Evolutionary conservation across 1,140 invertebrate species (phyloP).

Genomic region (Bombus pyrosoma): DNA sequence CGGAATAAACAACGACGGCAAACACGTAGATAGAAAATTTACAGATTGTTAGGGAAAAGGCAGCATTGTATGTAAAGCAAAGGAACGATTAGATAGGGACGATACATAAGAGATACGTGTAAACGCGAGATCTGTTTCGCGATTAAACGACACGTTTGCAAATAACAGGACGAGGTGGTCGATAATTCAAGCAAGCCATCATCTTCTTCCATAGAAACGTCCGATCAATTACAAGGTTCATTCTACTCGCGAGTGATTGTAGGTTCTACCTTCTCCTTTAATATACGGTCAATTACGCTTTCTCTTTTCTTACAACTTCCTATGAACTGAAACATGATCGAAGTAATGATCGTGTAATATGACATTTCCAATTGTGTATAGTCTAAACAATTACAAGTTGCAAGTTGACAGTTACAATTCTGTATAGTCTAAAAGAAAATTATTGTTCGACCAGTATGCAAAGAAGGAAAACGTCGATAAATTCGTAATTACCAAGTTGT

Average conservation of each 20-base stretch:
- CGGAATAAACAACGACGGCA: too few species aligned
- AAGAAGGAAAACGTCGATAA: background rate
- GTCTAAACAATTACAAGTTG: too few species aligned
- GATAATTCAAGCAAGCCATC: conserved; percentile 11
- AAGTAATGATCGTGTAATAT: background rate
- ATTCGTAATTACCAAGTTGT: background rate
- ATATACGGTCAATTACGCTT: conserved; percentile 5
- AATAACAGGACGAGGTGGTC: conserved; percentile 9
- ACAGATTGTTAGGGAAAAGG: background rate
- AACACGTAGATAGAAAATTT: background rate
- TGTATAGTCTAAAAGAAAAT: background rate
- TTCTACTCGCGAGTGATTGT: conserved; percentile 27
- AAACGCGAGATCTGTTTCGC: background rate
- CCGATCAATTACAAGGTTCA: conserved; percentile 37
- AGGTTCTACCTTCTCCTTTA: conserved; percentile 11
- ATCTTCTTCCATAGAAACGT: conserved; percentile 8
- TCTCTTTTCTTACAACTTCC: background rate
- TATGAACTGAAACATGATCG: background rate
- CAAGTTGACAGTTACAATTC: background rate
- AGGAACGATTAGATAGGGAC: background rate
- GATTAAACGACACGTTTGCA: conserved; percentile 24
- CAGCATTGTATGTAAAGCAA: background rate
- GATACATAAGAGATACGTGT: background rate
- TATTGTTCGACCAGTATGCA: background rate
- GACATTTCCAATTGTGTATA: background rate